Percentiles rank a stretch among this genome's conserved stretches.
Conservation (phyloP, 2,797 vertebrate genomes). For the Pantherophis alleghaniensis region DNA sequence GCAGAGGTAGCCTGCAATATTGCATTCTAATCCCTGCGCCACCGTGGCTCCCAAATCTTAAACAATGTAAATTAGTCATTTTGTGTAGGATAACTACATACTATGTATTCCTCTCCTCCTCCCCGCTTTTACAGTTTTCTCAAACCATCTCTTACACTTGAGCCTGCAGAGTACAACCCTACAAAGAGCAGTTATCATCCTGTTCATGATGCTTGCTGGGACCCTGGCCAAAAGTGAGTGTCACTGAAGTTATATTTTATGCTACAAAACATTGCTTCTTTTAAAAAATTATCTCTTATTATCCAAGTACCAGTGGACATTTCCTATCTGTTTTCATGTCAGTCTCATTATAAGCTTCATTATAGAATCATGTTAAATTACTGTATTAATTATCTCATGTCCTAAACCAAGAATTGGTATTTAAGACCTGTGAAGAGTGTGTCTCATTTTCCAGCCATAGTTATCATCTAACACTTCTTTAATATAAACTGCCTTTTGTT, state of each 20-base stretch:
- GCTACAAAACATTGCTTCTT: not conserved
- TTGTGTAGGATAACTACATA: not conserved
- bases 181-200: slow-evolving; percentile 81
- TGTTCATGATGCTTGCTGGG: slow-evolving; percentile 85
- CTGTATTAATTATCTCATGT: not conserved
- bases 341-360: not conserved
- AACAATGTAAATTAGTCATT: not conserved
- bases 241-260: not conserved
- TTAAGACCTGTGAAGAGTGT: not conserved
- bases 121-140: slow-evolving; percentile 19
- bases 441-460: not conserved
- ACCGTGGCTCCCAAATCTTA: not conserved
- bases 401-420: not conserved
- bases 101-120: not conserved
- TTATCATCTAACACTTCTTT: not conserved
- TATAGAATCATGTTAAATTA: not conserved
- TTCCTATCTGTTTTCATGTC: not conserved
- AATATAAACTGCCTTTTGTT: not conserved
- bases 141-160: slow-evolving; percentile 37
- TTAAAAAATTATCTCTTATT: not conserved
- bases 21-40: not conserved
- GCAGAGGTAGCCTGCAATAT: not conserved
- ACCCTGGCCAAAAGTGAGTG: slow-evolving; percentile 78
- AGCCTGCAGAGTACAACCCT: slow-evolving; percentile 76
- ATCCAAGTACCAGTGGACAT: not conserved